Conservation (phyloP, 2,888 invertebrate genomes). For the Cosmia trapezina region DNA sequence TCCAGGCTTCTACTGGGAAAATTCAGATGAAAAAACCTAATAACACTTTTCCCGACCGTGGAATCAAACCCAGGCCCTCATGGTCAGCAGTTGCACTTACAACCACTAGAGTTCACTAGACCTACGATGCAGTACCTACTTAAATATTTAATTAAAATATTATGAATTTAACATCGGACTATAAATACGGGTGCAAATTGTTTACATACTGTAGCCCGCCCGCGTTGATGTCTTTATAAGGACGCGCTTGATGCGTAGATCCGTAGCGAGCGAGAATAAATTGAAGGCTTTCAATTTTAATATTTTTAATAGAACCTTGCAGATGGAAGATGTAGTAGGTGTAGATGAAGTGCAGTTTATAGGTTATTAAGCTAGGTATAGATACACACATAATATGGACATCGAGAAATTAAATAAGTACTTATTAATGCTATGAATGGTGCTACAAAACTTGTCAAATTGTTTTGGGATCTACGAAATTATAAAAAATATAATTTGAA, state of each 20-base stretch:
- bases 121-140: not conserved
- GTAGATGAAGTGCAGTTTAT: not conserved
- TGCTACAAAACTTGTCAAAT: not conserved
- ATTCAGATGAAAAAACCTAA: not conserved
- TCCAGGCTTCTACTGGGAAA: no score
- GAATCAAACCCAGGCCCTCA: not conserved
- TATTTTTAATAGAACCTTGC: constrained; percentile 13
- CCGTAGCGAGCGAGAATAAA: constrained; percentile 49
- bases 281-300: constrained; percentile 20
- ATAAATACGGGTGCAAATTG: constrained; percentile 58
- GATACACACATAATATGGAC: not conserved
- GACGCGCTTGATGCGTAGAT: constrained; percentile 63
- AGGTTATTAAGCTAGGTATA: not conserved
- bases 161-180: constrained; percentile 18
- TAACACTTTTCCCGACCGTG: not conserved
- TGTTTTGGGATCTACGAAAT: not conserved
- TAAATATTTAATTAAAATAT: constrained; percentile 1
- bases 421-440: not conserved
- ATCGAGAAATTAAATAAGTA: not conserved
- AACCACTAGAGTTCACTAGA: not conserved
- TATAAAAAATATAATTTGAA: not conserved
- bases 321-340: not conserved
- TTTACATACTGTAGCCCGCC: constrained; percentile 65
- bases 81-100: not conserved
- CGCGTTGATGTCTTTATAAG: constrained; percentile 87